Percentiles rank a stretch among this genome's conserved stretches.
phyloP scores from a whole-genome alignment of 2,797 vertebrate genomes.

The Mus minutoides region DNA sequence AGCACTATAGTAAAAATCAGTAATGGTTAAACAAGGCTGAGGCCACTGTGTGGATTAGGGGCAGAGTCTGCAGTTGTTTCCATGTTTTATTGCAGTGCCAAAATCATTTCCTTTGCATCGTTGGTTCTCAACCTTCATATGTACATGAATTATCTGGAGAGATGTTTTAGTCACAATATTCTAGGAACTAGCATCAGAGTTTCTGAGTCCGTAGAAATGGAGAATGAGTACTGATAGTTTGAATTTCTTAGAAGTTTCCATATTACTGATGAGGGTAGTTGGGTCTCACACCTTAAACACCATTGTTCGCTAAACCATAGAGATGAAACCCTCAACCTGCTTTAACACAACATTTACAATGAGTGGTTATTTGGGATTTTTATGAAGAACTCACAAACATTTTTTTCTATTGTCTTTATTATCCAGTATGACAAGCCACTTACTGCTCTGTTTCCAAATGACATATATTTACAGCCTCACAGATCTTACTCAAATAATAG shows the following conservation, averaged over 20 bases:
- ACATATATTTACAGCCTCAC: neutral
- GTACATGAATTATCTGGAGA: neutral
- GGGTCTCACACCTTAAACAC: neutral
- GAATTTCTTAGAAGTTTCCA: neutral
- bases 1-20: neutral
- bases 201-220: neutral
- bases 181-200: neutral
- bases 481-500: neutral
- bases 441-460: neutral
- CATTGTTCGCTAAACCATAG: neutral
- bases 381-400: neutral
- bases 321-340: neutral
- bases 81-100: neutral
- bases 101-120: neutral
- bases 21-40: neutral
- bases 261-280: neutral
- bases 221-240: neutral
- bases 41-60: neutral
- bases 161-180: neutral
- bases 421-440: neutral
- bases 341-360: neutral
- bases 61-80: neutral
- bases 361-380: neutral
- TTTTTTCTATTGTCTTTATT: neutral
- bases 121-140: neutral